Percentiles rank a stretch among this genome's conserved stretches.
Conservation (phyloP, 1,140 invertebrate genomes). For the Rhagoletis zephyria region DNA sequence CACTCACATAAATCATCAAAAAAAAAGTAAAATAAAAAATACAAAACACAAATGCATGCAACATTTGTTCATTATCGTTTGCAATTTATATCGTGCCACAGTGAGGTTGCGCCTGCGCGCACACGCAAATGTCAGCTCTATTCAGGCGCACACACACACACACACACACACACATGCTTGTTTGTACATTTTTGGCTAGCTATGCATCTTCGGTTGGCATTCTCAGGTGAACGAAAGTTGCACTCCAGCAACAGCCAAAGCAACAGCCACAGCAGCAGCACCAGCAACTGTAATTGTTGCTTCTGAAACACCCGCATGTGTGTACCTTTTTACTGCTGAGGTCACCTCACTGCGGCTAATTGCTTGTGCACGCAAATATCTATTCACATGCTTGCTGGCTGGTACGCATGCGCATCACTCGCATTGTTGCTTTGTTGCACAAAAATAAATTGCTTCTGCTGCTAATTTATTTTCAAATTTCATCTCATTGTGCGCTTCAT, state of each 20-base stretch:
- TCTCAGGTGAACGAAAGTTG: conserved; percentile 50
- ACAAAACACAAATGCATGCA: neutral
- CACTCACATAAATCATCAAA: neutral
- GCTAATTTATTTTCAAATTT: conserved; percentile 51
- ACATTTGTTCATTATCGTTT: conserved; percentile 35
- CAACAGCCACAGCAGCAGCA: neutral
- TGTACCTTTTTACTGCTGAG: neutral
- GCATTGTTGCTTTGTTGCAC: neutral
- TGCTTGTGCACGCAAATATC: conserved; percentile 37
- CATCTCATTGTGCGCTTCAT: conserved; percentile 28
- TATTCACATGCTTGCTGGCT: neutral
- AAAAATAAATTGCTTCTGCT: neutral
- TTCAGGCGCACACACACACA: neutral
- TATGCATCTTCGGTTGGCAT: neutral
- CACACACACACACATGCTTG: neutral
- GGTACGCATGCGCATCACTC: neutral
- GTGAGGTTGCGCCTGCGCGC: neutral
- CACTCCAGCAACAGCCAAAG: neutral
- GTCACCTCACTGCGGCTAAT: conserved; percentile 16
- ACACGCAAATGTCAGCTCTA: neutral
- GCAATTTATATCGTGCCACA: conserved; percentile 25
- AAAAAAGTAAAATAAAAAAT: neutral
- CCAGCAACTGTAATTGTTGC: neutral
- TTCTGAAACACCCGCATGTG: conserved; percentile 44
- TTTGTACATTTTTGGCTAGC: neutral